Conservation (phyloP, 2,888 invertebrate genomes). For the Drosophila diplacantha region DNA sequence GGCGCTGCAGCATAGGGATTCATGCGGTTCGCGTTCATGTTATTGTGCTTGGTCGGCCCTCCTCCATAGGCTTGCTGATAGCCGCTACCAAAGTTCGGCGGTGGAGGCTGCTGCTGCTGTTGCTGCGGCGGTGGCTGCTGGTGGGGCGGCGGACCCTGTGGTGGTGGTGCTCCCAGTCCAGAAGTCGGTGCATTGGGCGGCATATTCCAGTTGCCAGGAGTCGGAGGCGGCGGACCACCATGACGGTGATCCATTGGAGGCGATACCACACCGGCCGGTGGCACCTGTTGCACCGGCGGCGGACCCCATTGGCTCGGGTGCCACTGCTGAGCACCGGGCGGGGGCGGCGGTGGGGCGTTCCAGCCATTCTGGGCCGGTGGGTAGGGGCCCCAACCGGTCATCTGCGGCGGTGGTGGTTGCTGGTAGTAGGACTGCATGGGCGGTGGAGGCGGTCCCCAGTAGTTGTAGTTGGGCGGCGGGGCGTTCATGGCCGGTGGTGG, state of each 20-base stretch:
- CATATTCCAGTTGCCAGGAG: conserved; percentile 58
- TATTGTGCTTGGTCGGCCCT: conserved; percentile 86
- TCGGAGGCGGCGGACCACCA: conserved; percentile 60
- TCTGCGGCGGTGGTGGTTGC: conserved; percentile 78
- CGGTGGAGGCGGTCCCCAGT: conserved; percentile 71
- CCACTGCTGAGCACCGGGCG: conserved; percentile 65
- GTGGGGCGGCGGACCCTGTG: conserved; percentile 56
- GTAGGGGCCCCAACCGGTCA: conserved; percentile 71
- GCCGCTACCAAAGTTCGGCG: conserved; percentile 80
- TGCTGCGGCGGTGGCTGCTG: conserved; percentile 52
- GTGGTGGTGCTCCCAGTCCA: conserved; percentile 54
- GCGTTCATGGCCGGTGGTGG: conserved; percentile 66
- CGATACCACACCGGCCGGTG: conserved; percentile 50
- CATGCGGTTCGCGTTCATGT: conserved; percentile 84
- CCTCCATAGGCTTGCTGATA: conserved; percentile 91
- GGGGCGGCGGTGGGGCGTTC: conserved; percentile 71
- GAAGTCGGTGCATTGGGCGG: conserved; percentile 52
- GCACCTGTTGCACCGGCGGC: conserved; percentile 50
- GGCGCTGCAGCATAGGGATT: conserved; percentile 79
- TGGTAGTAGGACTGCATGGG: conserved; percentile 68
- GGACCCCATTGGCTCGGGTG: conserved; percentile 70
- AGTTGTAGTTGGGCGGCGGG: conserved; percentile 73
- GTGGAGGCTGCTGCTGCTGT: conserved; percentile 45
- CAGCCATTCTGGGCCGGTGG: conserved; percentile 70
- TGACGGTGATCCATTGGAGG: conserved; percentile 53